These are phyloP conservation scores for Scaptomyza polygonia DNA, from an alignment of 2,888 invertebrate genomes.

Conservation along the genomic window DNA sequence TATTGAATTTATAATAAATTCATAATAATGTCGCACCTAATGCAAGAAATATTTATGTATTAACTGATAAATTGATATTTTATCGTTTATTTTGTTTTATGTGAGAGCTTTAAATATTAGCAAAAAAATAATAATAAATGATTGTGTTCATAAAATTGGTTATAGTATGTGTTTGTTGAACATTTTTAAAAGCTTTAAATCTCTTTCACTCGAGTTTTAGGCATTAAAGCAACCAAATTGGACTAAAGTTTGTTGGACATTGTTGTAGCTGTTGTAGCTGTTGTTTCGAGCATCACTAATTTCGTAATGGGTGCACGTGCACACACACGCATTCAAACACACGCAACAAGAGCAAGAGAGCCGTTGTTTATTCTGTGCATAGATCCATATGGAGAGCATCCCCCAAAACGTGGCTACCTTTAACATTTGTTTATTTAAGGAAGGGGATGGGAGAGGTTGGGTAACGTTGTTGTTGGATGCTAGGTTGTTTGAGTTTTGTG, in stretches of 20 bases:
- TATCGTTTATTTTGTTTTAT: too few species aligned
- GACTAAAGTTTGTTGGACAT: constrained; percentile 11
- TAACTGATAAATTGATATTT: too few species aligned
- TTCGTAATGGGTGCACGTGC: constrained; percentile 38
- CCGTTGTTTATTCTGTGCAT: not conserved
- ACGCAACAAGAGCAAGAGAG: not conserved
- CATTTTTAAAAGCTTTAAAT: constrained; percentile 1
- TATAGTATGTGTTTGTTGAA: too few species aligned
- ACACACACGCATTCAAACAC: constrained; percentile 9
- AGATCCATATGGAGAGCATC: constrained; percentile 37
- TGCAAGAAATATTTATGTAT: too few species aligned
- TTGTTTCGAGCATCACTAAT: constrained; percentile 48
- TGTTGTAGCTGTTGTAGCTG: constrained; percentile 34
- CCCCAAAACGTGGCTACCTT: constrained; percentile 10
- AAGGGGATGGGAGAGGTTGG: not conserved
- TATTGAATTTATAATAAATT: not conserved
- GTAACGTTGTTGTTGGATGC: constrained; percentile 6
- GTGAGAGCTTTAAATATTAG: too few species aligned
- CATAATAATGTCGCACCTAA: not conserved
- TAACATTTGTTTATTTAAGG: not conserved
- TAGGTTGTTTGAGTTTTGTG: not conserved
- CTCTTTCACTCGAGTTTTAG: not conserved
- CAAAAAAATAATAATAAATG: not conserved
- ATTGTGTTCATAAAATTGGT: too few species aligned
- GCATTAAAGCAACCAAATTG: constrained; percentile 5